Evolutionary conservation across 2,888 invertebrate species (phyloP).

Genomic region (Euphydryas editha): DNA sequence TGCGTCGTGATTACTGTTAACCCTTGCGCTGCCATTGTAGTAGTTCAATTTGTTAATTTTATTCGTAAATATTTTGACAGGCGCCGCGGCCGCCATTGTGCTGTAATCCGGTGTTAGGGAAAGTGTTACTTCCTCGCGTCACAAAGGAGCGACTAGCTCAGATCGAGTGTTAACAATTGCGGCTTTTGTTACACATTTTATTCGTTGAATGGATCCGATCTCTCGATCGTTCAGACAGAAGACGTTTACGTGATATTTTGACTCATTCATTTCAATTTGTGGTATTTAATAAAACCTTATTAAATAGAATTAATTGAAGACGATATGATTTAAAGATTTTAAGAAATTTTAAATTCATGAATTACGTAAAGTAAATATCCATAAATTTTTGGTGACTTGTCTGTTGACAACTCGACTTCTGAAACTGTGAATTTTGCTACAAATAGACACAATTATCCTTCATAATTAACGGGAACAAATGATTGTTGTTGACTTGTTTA

Average conservation of each 20-base stretch:
- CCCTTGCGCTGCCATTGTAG: slow-evolving; percentile 22
- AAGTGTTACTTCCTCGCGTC: slow-evolving; percentile 41
- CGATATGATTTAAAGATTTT: background rate
- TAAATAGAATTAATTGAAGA: background rate
- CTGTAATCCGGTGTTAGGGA: slow-evolving; percentile 36
- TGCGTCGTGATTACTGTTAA: slow-evolving; percentile 23
- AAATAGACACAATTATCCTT: too few species aligned
- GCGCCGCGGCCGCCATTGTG: slow-evolving; percentile 22
- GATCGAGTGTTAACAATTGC: slow-evolving; percentile 19
- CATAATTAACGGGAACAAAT: too few species aligned
- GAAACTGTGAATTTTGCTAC: too few species aligned
- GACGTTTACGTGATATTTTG: background rate
- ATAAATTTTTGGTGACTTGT: too few species aligned
- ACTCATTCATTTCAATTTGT: background rate
- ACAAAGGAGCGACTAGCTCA: background rate
- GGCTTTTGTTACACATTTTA: slow-evolving; percentile 17
- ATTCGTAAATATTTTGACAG: slow-evolving; percentile 45
- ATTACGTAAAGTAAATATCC: too few species aligned
- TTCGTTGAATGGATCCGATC: slow-evolving; percentile 8
- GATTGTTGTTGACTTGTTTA: too few species aligned
- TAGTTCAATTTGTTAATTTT: slow-evolving; percentile 37
- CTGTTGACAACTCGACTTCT: too few species aligned
- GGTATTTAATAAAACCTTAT: background rate
- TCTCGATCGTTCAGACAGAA: background rate
- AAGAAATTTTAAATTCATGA: too few species aligned